Evolutionary conservation across 2,888 invertebrate genomes (phyloP).

Genomic region (Psylliodes chrysocephalus): DNA sequence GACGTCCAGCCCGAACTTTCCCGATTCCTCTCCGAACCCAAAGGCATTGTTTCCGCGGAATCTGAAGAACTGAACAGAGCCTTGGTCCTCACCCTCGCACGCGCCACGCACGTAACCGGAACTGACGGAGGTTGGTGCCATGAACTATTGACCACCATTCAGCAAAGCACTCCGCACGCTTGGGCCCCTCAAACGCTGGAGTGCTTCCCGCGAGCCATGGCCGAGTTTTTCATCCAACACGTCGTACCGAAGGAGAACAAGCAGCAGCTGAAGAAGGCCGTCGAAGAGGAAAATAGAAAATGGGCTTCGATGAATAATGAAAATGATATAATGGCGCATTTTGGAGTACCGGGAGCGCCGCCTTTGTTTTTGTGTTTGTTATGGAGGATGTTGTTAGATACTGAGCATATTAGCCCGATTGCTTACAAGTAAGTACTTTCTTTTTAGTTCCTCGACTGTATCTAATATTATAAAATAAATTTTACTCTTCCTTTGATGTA

Average conservation of each 20-base stretch:
- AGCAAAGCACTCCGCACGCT: conserved; percentile 93
- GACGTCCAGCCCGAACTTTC: conserved; percentile 95
- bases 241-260: conserved; percentile 89
- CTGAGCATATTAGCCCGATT: conserved; percentile 90
- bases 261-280: conserved; percentile 88
- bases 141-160: conserved; percentile 88
- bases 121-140: conserved; percentile 88
- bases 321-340: conserved; percentile 95
- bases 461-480: not conserved
- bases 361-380: conserved; percentile 90
- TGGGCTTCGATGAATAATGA: conserved; percentile 98
- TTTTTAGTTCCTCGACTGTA: no score
- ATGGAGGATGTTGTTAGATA: conserved; percentile 96
- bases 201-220: conserved; percentile 89
- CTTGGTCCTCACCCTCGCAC: conserved; percentile 90
- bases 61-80: conserved; percentile 95
- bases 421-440: conserved; percentile 97
- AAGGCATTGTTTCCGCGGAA: conserved; percentile 90
- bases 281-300: conserved; percentile 95
- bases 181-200: conserved; percentile 94
- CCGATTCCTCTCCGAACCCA: conserved; percentile 89
- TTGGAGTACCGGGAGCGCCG: conserved; percentile 92
- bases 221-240: conserved; percentile 90
- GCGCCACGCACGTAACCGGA: conserved; percentile 94
- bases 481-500: no score